Evolutionary conservation across 2,113 vertebrate species (phyloP).

Genomic region (Anolis carolinensis): DNA sequence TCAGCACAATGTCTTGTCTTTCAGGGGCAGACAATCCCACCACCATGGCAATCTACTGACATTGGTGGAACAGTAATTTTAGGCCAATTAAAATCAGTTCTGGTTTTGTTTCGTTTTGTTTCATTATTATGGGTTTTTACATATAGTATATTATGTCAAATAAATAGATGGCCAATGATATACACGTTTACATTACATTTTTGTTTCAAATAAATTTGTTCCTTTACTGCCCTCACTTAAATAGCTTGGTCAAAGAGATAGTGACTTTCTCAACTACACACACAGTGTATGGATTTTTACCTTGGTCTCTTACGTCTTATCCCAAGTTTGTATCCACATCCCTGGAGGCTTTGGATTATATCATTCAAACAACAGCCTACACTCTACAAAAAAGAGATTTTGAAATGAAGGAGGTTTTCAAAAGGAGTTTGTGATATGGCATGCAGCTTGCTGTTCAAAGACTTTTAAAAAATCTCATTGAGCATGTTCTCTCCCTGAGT

Average conservation of each 20-base stretch:
- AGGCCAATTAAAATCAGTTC: neutral
- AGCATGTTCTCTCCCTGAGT: neutral
- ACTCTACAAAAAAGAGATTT: neutral
- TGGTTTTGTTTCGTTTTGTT: neutral
- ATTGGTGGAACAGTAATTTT: neutral
- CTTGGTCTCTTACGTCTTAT: neutral
- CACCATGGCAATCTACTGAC: too few species aligned
- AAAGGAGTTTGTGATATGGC: neutral
- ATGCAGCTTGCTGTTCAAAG: too few species aligned
- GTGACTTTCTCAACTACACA: neutral
- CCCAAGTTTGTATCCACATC: neutral
- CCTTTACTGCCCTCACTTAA: neutral
- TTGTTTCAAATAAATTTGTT: neutral
- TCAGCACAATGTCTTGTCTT: too few species aligned
- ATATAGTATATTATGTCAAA: neutral
- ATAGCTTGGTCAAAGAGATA: neutral
- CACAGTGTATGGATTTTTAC: neutral
- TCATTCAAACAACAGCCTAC: neutral
- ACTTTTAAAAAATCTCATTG: too few species aligned
- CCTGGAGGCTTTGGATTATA: neutral
- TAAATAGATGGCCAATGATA: neutral
- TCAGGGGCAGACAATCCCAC: too few species aligned
- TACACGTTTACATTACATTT: neutral
- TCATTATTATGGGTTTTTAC: neutral
- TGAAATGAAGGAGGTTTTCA: neutral